phyloP scores from a whole-genome alignment of 1,140 invertebrate species.

The Probaryconus sp. region DNA sequence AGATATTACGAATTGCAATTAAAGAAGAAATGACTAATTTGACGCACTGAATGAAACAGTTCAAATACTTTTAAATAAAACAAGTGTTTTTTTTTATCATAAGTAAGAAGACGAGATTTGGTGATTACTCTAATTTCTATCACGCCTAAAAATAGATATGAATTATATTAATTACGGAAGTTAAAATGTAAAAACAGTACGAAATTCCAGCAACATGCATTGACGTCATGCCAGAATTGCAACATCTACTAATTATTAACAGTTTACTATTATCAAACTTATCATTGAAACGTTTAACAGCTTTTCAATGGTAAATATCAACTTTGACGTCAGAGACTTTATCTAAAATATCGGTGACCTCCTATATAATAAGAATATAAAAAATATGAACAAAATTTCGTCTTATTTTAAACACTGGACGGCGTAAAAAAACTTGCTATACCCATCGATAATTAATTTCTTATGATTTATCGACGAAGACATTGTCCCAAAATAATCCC shows the following conservation, averaged over 20 bases:
- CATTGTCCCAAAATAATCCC: too few species aligned
- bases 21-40: too few species aligned
- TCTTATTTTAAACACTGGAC: too few species aligned
- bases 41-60: too few species aligned
- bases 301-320: conserved; percentile 49
- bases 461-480: too few species aligned
- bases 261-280: conserved; percentile 56
- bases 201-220: conserved; percentile 43
- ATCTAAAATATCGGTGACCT: conserved; percentile 42
- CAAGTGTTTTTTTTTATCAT: too few species aligned
- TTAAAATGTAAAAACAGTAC: conserved; percentile 44
- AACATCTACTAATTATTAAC: conserved; percentile 53
- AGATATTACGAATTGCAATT: too few species aligned
- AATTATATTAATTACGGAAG: conserved; percentile 33
- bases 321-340: conserved; percentile 38
- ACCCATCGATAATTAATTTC: too few species aligned
- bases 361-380: conserved; percentile 14
- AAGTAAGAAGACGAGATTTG: too few species aligned
- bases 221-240: conserved; percentile 53
- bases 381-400: not conserved
- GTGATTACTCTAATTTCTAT: too few species aligned
- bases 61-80: too few species aligned
- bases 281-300: conserved; percentile 47
- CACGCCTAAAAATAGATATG: conserved; percentile 30
- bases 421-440: too few species aligned